These are phyloP conservation scores for Hyaena hyaena DNA, from an alignment of 2,113 vertebrate species.

Conservation along the genomic window DNA sequence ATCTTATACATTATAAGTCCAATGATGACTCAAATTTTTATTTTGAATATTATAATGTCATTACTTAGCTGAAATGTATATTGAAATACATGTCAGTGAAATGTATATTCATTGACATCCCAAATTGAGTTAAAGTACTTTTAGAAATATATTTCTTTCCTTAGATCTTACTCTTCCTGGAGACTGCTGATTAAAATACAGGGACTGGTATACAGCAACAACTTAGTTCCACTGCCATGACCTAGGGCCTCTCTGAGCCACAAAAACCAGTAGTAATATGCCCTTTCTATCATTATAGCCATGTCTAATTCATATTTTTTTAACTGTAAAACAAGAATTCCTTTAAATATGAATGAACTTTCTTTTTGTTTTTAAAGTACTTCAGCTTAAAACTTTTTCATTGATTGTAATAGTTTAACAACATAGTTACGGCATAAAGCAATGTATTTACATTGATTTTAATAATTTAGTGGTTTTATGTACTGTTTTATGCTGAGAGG, in stretches of 20 bases:
- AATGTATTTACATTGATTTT: slow-evolving; percentile 24
- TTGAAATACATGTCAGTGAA: slow-evolving; percentile 2
- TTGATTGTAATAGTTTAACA: slow-evolving; percentile 32
- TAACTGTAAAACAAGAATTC: not conserved
- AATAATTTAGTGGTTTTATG: slow-evolving; percentile 27
- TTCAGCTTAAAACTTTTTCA: slow-evolving; percentile 32
- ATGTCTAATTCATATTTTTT: not conserved
- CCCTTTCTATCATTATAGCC: not conserved
- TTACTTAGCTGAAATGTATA: not conserved
- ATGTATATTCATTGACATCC: not conserved
- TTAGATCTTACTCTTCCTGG: slow-evolving; percentile 3
- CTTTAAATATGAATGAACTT: slow-evolving; percentile 6
- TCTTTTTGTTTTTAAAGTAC: slow-evolving; percentile 43
- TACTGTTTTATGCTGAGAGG: slow-evolving; percentile 21
- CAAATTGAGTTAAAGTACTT: slow-evolving; percentile 25
- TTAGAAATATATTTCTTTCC: slow-evolving; percentile 34
- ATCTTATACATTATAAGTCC: not conserved
- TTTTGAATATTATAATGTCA: slow-evolving; percentile 18
- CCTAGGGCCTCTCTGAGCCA: not conserved
- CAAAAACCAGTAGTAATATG: not conserved
- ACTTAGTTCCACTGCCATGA: not conserved
- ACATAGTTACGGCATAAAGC: not conserved
- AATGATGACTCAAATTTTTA: slow-evolving; percentile 31
- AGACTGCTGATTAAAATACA: slow-evolving; percentile 28
- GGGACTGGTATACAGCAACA: not conserved